Base-by-base conservation (phyloP, 2,888 invertebrate genomes). In the Diplolepis rosae region DNA sequence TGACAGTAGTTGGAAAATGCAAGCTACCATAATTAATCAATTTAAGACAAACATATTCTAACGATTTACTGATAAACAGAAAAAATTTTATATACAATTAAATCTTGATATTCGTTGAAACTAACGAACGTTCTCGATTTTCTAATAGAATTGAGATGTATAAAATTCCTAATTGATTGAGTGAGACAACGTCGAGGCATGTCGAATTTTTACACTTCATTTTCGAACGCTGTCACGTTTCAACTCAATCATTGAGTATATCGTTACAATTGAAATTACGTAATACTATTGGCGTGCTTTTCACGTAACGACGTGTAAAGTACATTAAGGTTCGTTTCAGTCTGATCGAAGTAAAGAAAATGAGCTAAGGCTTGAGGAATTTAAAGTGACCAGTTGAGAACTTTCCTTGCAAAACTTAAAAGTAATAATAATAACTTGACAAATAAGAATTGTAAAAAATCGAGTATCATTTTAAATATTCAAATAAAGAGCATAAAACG, bases 291-390 rank as follows among this genome's bases (percentile, higher is more conserved):
- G n/a, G 61, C 24, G 39, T 42, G 39, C 61, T 61, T 61, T 42
- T 61, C 61, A 61, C 61, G 61, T 22, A 61, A 27, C 61, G 61
- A 42, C 13, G 61, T 61, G 61, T 42, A 61, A 61, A 61, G 61
- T 61, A 61, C 39, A 61, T 61, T 39, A 61, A 35, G 7, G 7
- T 27, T n/a, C 24, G 24, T 39, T 61, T 61, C 61, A 61, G 61
- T 61, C 61, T 61, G 39, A 24, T 61, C 35, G 24, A 39, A 61
- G 24, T 13, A 24, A 42, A 61, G 39, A n/a, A 24, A 39, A 61
- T n/a, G 24, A 61, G 24, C 22, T 24, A 3, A 39, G 39, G n/a
- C n/a, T 24, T n/a, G 39, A 39, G 39, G 39, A 24, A n/a, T 7
- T 24, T n/a, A 24, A 39, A 24, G 39, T 39, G 24, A 35, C 35